A percentile compares a stretch with the other conserved stretches of the same genome.
These are phyloP conservation scores for Diadumene lineata DNA, from an alignment of 92 coral and sea anemone species.

Conservation along the genomic window DNA sequence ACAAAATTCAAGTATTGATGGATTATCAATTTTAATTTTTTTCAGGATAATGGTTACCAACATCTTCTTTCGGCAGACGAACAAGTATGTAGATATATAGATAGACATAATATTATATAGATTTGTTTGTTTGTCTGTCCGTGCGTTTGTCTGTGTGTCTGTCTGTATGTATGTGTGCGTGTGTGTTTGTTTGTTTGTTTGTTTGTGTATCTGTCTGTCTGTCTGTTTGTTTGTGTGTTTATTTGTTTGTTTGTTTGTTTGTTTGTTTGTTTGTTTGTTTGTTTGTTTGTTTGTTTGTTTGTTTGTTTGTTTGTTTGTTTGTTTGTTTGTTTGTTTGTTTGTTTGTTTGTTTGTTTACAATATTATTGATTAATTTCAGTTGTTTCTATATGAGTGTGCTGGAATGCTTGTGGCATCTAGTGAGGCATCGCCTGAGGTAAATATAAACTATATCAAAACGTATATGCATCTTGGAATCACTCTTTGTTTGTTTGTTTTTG, in stretches of 20 bases:
- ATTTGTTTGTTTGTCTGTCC: too few species aligned
- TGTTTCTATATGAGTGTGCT: conserved; percentile 96
- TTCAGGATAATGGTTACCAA: conserved; percentile 89
- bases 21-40: not conserved
- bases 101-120: not conserved
- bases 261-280: too few species aligned
- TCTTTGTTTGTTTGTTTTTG: not conserved
- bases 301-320: too few species aligned
- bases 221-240: too few species aligned
- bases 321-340: too few species aligned
- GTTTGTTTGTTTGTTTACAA: not conserved
- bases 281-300: too few species aligned
- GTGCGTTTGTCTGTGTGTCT: too few species aligned
- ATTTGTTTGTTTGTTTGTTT: too few species aligned
- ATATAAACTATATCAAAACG: not conserved
- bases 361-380: conserved; percentile 25
- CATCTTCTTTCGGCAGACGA: conserved; percentile 83
- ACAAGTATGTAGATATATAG: conserved; percentile 49
- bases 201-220: too few species aligned
- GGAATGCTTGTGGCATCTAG: conserved; percentile 92
- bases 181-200: too few species aligned
- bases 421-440: conserved; percentile 90
- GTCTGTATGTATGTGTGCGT: too few species aligned
- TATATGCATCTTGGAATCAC: not conserved
- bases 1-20: too few species aligned